A percentile compares a stretch with the other conserved stretches of the same genome.
Conservation (phyloP, 1,140 invertebrate genomes). For the Ceratina calcarata region DNA sequence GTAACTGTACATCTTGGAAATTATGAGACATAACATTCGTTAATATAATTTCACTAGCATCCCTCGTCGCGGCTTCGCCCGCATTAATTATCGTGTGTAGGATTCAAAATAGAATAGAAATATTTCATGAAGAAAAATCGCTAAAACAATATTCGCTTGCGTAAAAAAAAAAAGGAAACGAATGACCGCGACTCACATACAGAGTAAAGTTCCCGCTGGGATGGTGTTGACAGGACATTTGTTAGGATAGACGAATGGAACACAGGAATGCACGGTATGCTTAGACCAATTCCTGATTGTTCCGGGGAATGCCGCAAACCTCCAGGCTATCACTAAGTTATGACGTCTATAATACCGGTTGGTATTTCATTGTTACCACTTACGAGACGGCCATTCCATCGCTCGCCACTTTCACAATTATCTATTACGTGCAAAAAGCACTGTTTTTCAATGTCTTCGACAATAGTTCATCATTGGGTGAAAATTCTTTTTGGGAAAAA, state of each 20-base stretch:
- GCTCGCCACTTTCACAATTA: conserved; percentile 29
- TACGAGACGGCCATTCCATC: conserved; percentile 47
- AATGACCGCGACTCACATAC: neutral
- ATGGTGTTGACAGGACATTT: conserved; percentile 11
- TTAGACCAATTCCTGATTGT: conserved; percentile 58
- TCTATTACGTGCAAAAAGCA: neutral
- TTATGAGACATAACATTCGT: too few relatives aligned
- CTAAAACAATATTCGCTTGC: neutral
- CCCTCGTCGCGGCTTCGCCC: too few relatives aligned
- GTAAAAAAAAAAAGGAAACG: too few relatives aligned
- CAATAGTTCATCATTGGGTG: neutral
- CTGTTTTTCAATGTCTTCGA: neutral
- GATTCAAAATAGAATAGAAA: too few relatives aligned
- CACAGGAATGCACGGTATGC: conserved; percentile 54
- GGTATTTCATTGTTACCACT: conserved; percentile 60
- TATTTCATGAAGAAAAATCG: too few relatives aligned
- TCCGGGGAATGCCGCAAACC: conserved; percentile 52
- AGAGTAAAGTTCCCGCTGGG: conserved; percentile 38
- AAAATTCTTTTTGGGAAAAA: too few relatives aligned
- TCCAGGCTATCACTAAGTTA: conserved; percentile 51
- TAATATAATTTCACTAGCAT: too few relatives aligned
- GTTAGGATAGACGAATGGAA: conserved; percentile 24
- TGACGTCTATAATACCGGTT: conserved; percentile 57
- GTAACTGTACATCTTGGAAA: too few relatives aligned
- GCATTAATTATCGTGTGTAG: too few relatives aligned